Evolutionary conservation across 2,888 invertebrate genomes (phyloP), one percentile per base, ranked within the genome.

Genomic region (Epirrita christyi): DNA sequence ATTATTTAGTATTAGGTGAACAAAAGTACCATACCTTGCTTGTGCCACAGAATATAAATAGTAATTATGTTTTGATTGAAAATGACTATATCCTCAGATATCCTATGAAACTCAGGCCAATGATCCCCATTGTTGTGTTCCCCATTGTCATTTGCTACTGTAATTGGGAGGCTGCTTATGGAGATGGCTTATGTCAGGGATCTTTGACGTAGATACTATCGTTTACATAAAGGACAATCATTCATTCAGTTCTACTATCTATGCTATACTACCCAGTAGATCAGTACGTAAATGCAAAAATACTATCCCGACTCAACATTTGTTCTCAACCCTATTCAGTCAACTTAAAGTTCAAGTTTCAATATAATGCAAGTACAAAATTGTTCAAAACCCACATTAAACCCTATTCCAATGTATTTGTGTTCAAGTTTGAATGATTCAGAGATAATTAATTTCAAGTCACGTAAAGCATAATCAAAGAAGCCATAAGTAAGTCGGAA

Each of bases 401-500:
- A 10, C 40, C 29, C 21, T 49, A 45, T 49, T 7, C 8, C 11
- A 4, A 41, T 9, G 36, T 3, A 1, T 21, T 36, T 42, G 45
- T 40, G 28, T 46, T 37, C 14, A 38, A 55, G n/a, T 41, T 51
- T 13, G 32, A 27, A 54, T 55, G 46, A 56, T 61, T 61, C 6
- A 28, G 8, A 14, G n/a, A 29, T 40, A 29, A 43, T 65, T 60
- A 65, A 65, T 70, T 68, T 67, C 64, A 63, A 55, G 68, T 61
- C 70, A 67, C 67, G 64, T 64, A 60, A 60, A 55, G 57, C 63
- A 53, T 56, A 50, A 40, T 40, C 55, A 61, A 59, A 65, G 67
- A 72, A 66, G 41, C 48, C 57, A 76, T 80, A 32, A 32, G 32
- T 32, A 78, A 77, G 77, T 73, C 77, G 80, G 82, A 82, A 82